phyloP scores from a whole-genome alignment of 1,140 invertebrate genomes.

The Helicoverpa armigera region DNA sequence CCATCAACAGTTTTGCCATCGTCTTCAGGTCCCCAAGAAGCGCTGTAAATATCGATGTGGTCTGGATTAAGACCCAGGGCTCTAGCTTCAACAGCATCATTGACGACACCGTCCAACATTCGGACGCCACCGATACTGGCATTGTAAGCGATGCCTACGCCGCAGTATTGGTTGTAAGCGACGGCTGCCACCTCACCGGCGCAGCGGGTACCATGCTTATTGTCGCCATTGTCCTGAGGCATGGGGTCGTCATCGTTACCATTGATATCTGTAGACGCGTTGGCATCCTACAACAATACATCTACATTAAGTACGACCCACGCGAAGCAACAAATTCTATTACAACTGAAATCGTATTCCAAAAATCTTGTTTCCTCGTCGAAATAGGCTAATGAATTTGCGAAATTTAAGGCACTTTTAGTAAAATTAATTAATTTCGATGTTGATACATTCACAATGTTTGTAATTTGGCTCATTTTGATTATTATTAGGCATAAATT shows the following conservation, averaged over 20 bases:
- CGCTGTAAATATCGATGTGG: constrained; percentile 98
- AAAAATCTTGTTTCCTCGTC: background rate
- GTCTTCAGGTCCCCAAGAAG: constrained; percentile 98
- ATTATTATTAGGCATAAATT: constrained; percentile 24
- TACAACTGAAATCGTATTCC: background rate
- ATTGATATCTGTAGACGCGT: constrained; percentile 98
- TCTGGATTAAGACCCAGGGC: constrained; percentile 96
- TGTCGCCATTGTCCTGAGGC: constrained; percentile 97
- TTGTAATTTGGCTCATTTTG: constrained; percentile 18
- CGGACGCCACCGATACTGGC: constrained; percentile 97
- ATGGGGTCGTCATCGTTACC: constrained; percentile 98
- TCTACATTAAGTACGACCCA: background rate
- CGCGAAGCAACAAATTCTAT: background rate
- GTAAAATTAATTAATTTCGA: constrained; percentile 19
- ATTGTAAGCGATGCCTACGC: constrained; percentile 97
- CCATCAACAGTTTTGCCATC: constrained; percentile 99
- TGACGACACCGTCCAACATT: constrained; percentile 98
- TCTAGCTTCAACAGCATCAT: constrained; percentile 97
- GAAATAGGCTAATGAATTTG: background rate
- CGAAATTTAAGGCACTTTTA: constrained; percentile 6
- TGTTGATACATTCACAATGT: constrained; percentile 22
- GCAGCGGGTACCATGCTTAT: constrained; percentile 97
- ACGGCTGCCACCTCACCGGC: constrained; percentile 97
- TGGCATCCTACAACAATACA: constrained; percentile 90
- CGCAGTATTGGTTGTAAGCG: constrained; percentile 97